Percentiles rank a stretch among this genome's conserved stretches.
Evolutionary conservation across 2,113 vertebrate species (phyloP).

Genomic region (Myrmecophaga tridactyla): DNA sequence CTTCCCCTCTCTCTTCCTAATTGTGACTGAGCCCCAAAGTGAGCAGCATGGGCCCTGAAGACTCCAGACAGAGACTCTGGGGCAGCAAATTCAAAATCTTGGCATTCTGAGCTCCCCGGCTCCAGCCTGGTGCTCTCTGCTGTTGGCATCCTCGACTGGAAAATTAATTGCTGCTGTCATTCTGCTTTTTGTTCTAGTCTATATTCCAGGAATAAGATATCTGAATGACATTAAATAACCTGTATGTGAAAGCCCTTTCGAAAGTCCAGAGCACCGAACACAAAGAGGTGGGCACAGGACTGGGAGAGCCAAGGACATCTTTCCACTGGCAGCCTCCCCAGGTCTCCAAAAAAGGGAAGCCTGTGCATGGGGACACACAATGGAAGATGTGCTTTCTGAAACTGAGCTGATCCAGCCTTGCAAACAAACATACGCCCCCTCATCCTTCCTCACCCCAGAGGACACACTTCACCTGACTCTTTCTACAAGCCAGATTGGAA

Average conservation of each 20-base stretch:
- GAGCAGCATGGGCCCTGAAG: background rate
- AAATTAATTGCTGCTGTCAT: slow-evolving; percentile 75
- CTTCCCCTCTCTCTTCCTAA: background rate
- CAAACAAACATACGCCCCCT: background rate
- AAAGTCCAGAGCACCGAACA: background rate
- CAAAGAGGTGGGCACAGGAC: background rate
- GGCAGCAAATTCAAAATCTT: background rate
- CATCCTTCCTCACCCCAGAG: background rate
- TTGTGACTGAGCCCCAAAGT: background rate
- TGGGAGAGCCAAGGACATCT: background rate
- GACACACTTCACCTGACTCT: background rate
- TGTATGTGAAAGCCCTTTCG: slow-evolving; percentile 49
- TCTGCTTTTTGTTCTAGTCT: slow-evolving; percentile 70
- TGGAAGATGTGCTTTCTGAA: background rate
- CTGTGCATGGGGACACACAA: background rate
- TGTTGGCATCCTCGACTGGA: slow-evolving; percentile 56
- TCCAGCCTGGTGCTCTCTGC: background rate
- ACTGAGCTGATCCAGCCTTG: background rate
- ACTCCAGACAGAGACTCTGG: background rate
- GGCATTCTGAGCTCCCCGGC: background rate
- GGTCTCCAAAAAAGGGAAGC: background rate
- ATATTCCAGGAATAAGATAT: slow-evolving; percentile 66
- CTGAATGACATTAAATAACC: slow-evolving; percentile 58
- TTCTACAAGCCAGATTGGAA: background rate
- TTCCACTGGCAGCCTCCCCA: background rate